Evolutionary conservation across 1,140 invertebrate species (phyloP), one percentile per base, ranked within the genome.

Genomic region (Diorhabda carinulata): DNA sequence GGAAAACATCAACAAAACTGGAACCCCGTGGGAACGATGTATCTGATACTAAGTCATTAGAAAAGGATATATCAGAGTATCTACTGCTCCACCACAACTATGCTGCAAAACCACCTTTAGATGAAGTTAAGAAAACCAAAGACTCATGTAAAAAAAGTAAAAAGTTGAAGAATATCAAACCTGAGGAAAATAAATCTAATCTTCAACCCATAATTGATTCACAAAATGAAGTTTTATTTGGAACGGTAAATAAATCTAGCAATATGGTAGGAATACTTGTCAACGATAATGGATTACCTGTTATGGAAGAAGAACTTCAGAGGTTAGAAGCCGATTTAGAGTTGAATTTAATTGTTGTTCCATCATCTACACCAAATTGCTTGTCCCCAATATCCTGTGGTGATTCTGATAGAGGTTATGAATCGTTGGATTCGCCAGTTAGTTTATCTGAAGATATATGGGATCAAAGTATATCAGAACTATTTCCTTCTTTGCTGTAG

Each of bases 1-100:
- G 90, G 90, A 42, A 87, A 87, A 61, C 89, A 91, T 78, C 91
- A 92, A 81, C 90, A 87, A 81, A 88, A 82, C 76, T 93, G 91
- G 91, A 92, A 92, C 78, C 91, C 90, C 70, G 82, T 90, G 70
- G 87, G 89, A 75, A 84, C 87, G 81, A 71, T 75, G 45, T 65
- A 69, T 60, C 62, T 4, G n/a, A 72, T 42, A 63, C 70, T 45
- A 70, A 73, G 42, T 59, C 66, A 40, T 52, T 73, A 40, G 72
- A 76, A 68, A 64, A 64, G 5, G 78, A 79, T 60, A 76, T 80
- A 44, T 78, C 78, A 6, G 70, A 77, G 63, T 81, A 77, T 69
- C 68, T 80, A 6, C 73, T 79, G 56, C 71, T 79, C 63, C 79
- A 79, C 71, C 78, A 81, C 79, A 74, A 77, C 79, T 79, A 80